These are phyloP conservation scores for Troides aeacus DNA, from an alignment of 2,888 invertebrate species.

Conservation along the genomic window DNA sequence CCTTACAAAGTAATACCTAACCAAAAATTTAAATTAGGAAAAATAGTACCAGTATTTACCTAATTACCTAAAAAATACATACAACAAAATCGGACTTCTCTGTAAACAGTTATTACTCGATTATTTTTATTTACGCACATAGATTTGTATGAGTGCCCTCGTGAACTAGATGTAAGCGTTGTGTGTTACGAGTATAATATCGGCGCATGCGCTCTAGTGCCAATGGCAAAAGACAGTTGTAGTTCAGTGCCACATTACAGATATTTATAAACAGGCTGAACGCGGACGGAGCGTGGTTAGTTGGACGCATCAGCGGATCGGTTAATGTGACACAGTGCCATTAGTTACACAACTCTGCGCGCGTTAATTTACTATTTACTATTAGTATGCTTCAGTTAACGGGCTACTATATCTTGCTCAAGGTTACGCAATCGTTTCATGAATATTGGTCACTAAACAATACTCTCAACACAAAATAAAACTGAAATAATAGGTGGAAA, in stretches of 20 bases:
- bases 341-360: slow-evolving; percentile 21
- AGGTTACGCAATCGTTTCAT: background rate
- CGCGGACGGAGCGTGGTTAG: slow-evolving; percentile 3
- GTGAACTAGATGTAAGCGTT: slow-evolving; percentile 1
- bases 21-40: background rate
- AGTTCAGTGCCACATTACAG: slow-evolving; percentile 19
- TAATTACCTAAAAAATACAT: too few species aligned
- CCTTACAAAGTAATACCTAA: background rate
- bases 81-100: too few species aligned
- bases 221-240: slow-evolving; percentile 12
- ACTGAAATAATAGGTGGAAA: too few species aligned
- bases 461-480: too few species aligned
- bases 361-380: slow-evolving; percentile 19
- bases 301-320: slow-evolving; percentile 11
- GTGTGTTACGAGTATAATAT: slow-evolving; percentile 5
- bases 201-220: slow-evolving; percentile 7
- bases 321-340: slow-evolving; percentile 5
- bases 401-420: background rate
- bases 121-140: background rate
- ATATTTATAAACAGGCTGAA: slow-evolving; percentile 20
- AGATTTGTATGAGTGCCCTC: slow-evolving; percentile 5
- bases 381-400: slow-evolving; percentile 2
- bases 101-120: too few species aligned
- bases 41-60: background rate
- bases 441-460: background rate